phyloP scores from a whole-genome alignment of 1,140 invertebrate species.

The Rhopalosiphum padi region DNA sequence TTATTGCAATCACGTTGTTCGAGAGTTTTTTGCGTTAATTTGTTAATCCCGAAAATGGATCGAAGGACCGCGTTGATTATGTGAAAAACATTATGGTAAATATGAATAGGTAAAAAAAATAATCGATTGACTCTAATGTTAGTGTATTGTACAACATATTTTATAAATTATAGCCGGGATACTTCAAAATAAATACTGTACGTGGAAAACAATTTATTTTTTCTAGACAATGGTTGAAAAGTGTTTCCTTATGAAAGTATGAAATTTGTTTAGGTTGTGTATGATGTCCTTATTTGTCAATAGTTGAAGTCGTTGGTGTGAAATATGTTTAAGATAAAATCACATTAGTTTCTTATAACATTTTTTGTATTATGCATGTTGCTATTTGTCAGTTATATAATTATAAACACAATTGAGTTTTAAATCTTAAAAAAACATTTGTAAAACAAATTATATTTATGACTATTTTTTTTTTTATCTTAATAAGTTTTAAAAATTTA shows the following conservation, averaged over 20 bases:
- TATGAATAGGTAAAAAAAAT: neutral
- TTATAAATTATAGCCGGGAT: neutral
- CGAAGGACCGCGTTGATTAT: neutral
- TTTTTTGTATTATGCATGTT: too few species aligned
- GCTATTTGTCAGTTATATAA: too few species aligned
- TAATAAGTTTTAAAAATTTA: too few species aligned
- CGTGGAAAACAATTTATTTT: neutral
- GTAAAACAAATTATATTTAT: neutral
- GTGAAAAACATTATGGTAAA: neutral
- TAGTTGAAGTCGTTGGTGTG: too few species aligned
- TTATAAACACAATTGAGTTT: too few species aligned
- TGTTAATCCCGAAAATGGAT: neutral
- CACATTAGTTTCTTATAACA: too few species aligned
- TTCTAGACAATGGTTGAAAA: neutral
- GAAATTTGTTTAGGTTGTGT: neutral
- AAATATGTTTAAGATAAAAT: too few species aligned
- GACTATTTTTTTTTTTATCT: neutral
- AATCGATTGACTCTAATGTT: neutral
- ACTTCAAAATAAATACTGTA: neutral
- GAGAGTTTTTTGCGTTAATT: neutral
- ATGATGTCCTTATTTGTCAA: too few species aligned
- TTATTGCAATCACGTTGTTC: neutral
- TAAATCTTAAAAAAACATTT: neutral
- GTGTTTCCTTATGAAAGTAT: neutral
- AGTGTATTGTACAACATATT: neutral